A percentile compares a stretch with the other conserved stretches of the same genome.
Conservation (phyloP, 2,888 invertebrate genomes). For the Minunthozetes semirufus region DNA sequence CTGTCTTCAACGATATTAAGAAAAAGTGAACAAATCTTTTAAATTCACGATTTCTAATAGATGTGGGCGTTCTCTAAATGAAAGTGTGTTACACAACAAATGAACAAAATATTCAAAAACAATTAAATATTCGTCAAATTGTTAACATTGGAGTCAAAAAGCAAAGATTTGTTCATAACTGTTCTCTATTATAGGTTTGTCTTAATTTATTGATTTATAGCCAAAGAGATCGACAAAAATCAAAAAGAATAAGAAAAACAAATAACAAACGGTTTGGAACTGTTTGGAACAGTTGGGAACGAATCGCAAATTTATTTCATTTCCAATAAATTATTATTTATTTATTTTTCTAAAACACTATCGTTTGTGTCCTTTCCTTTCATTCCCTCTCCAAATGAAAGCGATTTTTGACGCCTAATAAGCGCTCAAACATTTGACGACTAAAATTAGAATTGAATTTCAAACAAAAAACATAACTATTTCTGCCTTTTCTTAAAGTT, state of each 20-base stretch:
- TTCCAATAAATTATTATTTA: background rate
- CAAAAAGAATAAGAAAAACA: background rate
- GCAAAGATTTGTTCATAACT: background rate
- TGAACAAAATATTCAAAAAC: too few relatives aligned
- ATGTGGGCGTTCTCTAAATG: background rate
- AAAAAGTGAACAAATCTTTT: background rate
- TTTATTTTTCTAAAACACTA: background rate
- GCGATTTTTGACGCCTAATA: background rate
- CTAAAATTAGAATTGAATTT: background rate
- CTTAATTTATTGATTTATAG: background rate
- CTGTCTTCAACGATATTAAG: background rate
- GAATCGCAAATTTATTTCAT: background rate
- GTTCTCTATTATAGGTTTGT: background rate
- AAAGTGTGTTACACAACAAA: constrained; percentile 1
- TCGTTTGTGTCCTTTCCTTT: background rate
- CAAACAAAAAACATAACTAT: too few relatives aligned
- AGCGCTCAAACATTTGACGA: background rate
- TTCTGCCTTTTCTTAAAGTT: too few relatives aligned
- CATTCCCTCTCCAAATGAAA: background rate
- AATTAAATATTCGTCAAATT: background rate
- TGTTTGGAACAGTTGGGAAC: background rate
- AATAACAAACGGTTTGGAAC: too few relatives aligned
- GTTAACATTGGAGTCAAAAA: background rate
- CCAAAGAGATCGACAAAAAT: background rate
- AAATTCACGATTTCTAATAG: background rate